A percentile compares a stretch with the other conserved stretches of the same genome.
These are phyloP conservation scores for Reticulitermes speratus DNA, from an alignment of 1,140 invertebrate genomes.

Conservation along the genomic window DNA sequence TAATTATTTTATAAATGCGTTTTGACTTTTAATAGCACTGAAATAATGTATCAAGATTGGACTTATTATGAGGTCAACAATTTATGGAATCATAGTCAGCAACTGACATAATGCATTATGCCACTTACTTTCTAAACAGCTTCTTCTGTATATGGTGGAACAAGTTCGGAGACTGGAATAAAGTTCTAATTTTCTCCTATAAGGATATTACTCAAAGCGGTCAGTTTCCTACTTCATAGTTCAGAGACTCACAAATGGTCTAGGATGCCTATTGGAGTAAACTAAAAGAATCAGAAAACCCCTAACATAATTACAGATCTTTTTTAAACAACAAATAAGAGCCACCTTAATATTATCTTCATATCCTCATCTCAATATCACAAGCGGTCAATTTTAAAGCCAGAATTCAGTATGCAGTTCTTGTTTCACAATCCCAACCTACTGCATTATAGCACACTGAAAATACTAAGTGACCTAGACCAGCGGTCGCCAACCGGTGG, in stretches of 20 bases:
- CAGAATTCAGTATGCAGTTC: no score
- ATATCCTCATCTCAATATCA: no score
- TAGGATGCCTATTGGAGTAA: not conserved
- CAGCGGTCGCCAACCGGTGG: no score
- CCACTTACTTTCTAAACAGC: not conserved
- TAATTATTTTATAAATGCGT: no score
- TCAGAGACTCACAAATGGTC: not conserved
- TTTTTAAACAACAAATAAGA: no score
- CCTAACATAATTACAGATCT: not conserved
- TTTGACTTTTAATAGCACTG: no score
- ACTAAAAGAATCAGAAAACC: not conserved
- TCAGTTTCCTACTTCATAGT: not conserved
- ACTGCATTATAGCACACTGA: no score
- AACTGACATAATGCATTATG: not conserved
- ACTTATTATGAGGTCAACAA: not conserved
- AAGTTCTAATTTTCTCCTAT: not conserved
- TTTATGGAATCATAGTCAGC: not conserved
- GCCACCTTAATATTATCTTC: no score
- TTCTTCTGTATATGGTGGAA: conserved; percentile 8
- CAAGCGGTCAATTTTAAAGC: no score
- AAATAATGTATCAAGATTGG: no score
- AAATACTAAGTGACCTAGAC: no score
- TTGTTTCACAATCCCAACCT: no score
- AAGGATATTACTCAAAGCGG: not conserved
- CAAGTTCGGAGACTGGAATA: not conserved